These are phyloP conservation scores for Griposia aprilina DNA, from an alignment of 2,888 invertebrate genomes.

Conservation along the genomic window DNA sequence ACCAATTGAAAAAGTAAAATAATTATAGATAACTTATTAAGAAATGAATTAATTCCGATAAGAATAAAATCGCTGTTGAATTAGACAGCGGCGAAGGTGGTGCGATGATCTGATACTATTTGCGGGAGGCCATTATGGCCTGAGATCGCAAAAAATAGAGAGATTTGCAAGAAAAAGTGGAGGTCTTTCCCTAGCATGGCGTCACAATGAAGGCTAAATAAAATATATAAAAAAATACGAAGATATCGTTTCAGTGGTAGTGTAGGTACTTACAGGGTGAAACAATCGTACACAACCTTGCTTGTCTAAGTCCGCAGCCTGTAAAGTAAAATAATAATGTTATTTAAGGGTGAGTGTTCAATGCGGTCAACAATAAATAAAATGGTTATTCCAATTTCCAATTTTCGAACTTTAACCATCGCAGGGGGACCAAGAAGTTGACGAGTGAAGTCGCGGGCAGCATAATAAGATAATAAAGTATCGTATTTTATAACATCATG, in stretches of 20 bases:
- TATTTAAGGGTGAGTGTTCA: neutral
- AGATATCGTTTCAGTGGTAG: too few species aligned
- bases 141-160: neutral
- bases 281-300: constrained; percentile 21
- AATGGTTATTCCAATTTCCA: neutral
- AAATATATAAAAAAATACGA: neutral
- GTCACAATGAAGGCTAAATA: too few species aligned
- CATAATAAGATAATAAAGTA: neutral
- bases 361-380: neutral
- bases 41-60: too few species aligned
- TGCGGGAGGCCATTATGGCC: neutral
- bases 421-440: neutral
- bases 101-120: neutral
- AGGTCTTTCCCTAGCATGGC: neutral
- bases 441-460: neutral
- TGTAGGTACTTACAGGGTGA: constrained; percentile 44
- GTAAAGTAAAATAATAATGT: constrained; percentile 2
- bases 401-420: neutral
- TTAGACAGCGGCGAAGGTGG: neutral
- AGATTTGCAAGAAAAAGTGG: neutral
- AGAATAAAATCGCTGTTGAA: too few species aligned
- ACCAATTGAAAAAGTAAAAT: too few species aligned
- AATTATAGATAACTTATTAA: too few species aligned
- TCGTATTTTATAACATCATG: neutral
- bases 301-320: constrained; percentile 25